Evolutionary conservation across 1,140 invertebrate genomes (phyloP), one percentile per base, ranked within the genome.

Genomic region (Leptopilina clavipes): DNA sequence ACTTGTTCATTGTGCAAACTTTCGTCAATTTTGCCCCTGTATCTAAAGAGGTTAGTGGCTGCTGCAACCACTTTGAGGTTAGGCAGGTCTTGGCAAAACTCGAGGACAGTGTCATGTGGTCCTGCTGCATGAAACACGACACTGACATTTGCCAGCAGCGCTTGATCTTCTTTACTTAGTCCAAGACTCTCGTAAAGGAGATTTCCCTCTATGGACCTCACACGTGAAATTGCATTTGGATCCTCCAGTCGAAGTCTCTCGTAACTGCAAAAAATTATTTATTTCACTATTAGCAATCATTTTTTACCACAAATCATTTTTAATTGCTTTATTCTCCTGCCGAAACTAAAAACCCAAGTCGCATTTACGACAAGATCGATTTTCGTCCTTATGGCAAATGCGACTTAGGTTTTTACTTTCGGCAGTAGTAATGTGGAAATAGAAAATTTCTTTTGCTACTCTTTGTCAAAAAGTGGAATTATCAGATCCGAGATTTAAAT

Each of bases 41-140:
- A 75, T n/a, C 72, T 78, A n/a, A 86, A 86, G 2, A 88, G 40
- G 48, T 74, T 79, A 6, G 74, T 74, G 0, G 75, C 75, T 0
- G 77, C 19, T 0, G 76, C 85, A 11, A 84, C 9, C 0, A 71
- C 74, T 31, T 72, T 37, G 3, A 89, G 54, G 0, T 81, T 76
- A 1, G 86, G 82, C 18, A 87, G 65, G 25, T 83, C 65, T 14
- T 72, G 72, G 70, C 83, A 84, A 71, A 82, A 84, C 7, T 86
- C 79, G 22, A 86, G 65, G 0, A 87, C 59, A 8, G 11, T 43
- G n/a, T 83, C 74, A 65, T 73, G 72, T 3, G 85, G 78, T 1
- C 87, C 87, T 0, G 31, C 85, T 0, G 85, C 82, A 43, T 88
- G 87, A 45, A 89, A 81, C 11, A 79, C 82, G 12, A 87, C 73